These are phyloP conservation scores for Entomobrya multifasciata DNA, from an alignment of 2,888 invertebrate genomes.

Conservation along the genomic window DNA sequence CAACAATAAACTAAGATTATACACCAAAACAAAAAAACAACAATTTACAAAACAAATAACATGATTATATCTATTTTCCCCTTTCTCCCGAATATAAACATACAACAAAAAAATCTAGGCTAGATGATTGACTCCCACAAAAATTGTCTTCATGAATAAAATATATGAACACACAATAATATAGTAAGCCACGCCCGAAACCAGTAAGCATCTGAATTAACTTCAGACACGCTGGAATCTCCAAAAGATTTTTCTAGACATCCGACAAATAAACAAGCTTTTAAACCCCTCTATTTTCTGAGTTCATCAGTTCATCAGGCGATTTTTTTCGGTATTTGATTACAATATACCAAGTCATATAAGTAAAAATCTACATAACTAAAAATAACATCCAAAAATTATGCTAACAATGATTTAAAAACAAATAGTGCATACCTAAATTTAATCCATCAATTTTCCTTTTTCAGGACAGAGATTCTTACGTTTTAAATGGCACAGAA, in stretches of 20 bases:
- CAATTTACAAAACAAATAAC: not conserved
- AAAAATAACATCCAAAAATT: not conserved
- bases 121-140: no score
- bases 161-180: conserved; percentile 32
- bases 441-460: not conserved
- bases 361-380: no score
- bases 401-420: not conserved
- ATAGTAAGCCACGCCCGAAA: conserved; percentile 39
- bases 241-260: not conserved
- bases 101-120: no score
- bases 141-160: not conserved
- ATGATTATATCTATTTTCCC: no score
- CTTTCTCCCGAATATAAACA: no score
- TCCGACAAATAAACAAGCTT: not conserved
- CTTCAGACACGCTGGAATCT: conserved; percentile 39
- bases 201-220: conserved; percentile 16
- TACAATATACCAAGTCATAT: no score
- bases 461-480: conserved; percentile 25
- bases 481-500: conserved; percentile 30
- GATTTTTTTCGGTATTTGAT: no score
- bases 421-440: not conserved
- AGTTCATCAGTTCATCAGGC: not conserved
- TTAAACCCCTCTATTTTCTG: not conserved
- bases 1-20: conserved; percentile 13
- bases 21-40: conserved; percentile 15